Base-by-base conservation (phyloP, 1,140 invertebrate genomes). In the Asobara japonica region DNA sequence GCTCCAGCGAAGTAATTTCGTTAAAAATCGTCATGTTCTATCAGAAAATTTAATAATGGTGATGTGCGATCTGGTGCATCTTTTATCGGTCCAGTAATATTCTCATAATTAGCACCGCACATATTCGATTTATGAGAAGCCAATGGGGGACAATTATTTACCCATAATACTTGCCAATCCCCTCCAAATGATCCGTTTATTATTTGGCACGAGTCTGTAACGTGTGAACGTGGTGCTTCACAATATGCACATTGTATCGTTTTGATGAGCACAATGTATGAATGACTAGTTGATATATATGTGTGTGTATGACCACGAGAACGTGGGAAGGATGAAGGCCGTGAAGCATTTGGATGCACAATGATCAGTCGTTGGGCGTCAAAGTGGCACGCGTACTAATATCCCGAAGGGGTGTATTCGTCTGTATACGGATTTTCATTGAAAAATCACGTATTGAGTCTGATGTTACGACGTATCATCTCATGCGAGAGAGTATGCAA, bases 261-360 rank as follows among this genome's bases (percentile, higher is more conserved):
- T 56, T 25, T 20, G 51, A 56, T 56, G 51, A 56, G 22, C 13
- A 56, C 51, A 56, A 56, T 56, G 51, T 25, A 66, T 41, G 2
- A 10, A 56, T 18, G 51, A 56, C 20, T 22, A 56, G 22, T 25
- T 56, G 22, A 22, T 56, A 27, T 18, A 18, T 11, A n/a, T n/a
- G 13, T 13, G 11, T 31, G 30, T 31, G n/a, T 33, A 16, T 2
- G n/a, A 36, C 38, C 22, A 67, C 51, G 51, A 25, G 25, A 51
- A 67, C 65, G 65, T 67, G 65, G 65, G 65, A 67, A 67, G 65
- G 27, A 51, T 45, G 65, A 22, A 3, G 6, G 25, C 64, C 64
- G 16, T 10, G 22, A 25, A 56, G 51, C 51, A 56, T 56, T 56
- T 56, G 10, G 13, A 56, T 18, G 51, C 22, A 56, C 51, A 56